Evolutionary conservation across 2,888 invertebrate species (phyloP).

Genomic region (Ypsolopha sequella): DNA sequence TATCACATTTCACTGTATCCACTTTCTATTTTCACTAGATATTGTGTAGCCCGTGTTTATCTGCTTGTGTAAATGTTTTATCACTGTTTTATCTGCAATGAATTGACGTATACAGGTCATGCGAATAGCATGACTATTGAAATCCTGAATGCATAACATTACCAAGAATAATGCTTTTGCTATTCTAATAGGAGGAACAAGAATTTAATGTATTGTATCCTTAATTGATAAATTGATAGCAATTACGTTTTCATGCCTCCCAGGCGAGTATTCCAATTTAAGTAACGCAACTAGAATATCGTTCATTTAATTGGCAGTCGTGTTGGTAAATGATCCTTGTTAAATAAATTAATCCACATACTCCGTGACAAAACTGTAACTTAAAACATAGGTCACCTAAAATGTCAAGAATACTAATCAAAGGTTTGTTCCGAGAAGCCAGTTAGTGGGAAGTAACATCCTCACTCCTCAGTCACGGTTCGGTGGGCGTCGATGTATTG

Average conservation of each 20-base stretch:
- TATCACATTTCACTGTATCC: conserved; percentile 13
- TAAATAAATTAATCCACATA: background rate
- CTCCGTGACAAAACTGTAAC: background rate
- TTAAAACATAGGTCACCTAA: background rate
- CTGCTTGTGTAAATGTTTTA: conserved; percentile 28
- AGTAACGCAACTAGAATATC: too few relatives aligned
- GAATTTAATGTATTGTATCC: background rate
- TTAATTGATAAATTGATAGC: background rate
- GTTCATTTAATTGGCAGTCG: too few relatives aligned
- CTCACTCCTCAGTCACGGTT: conserved; percentile 18
- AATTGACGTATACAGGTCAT: conserved; percentile 7
- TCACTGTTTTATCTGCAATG: conserved; percentile 27
- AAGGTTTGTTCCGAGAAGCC: background rate
- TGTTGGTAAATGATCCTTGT: too few relatives aligned
- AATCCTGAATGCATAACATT: too few relatives aligned
- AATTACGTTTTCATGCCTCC: background rate
- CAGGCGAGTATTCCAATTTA: too few relatives aligned
- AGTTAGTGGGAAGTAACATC: background rate
- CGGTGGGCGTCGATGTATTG: conserved; percentile 55
- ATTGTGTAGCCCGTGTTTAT: conserved; percentile 17
- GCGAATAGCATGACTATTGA: background rate
- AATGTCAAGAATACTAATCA: background rate
- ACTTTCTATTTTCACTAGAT: conserved; percentile 3
- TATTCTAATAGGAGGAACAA: background rate
- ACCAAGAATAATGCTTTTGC: background rate